Percentiles rank a stretch among this genome's conserved stretches.
Evolutionary conservation across 2,888 invertebrate genomes (phyloP).

Genomic region (Apodemia zela): DNA sequence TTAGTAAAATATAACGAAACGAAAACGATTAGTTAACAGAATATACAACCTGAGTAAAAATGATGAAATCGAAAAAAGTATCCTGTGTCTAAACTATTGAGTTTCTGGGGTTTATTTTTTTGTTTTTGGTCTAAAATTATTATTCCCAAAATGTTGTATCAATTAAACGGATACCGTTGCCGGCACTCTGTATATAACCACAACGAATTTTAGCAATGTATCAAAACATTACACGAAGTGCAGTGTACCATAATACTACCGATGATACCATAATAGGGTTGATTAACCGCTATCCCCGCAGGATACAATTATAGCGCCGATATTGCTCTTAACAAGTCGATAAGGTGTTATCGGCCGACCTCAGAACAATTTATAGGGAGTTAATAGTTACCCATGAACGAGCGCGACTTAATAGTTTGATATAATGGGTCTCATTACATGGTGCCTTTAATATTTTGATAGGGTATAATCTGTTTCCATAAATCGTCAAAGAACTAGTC

Average conservation of each 20-base stretch:
- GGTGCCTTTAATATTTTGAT: conserved; percentile 23
- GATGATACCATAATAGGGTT: conserved; percentile 48
- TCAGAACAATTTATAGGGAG: conserved; percentile 64
- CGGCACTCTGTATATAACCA: no score
- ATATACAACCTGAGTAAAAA: no score
- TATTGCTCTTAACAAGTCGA: conserved; percentile 68
- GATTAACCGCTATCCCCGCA: conserved; percentile 57
- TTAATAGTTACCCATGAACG: conserved; percentile 65
- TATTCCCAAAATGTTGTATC: no score
- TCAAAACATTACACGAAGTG: conserved; percentile 32
- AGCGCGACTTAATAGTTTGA: conserved; percentile 37
- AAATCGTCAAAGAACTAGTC: neutral
- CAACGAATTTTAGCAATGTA: conserved; percentile 28
- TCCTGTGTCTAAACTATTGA: no score
- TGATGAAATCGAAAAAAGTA: no score
- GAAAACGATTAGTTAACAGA: no score
- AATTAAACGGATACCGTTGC: no score
- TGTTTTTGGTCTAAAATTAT: no score
- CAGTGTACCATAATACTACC: conserved; percentile 26
- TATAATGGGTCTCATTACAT: conserved; percentile 34
- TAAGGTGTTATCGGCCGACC: conserved; percentile 68
- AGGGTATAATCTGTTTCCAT: neutral
- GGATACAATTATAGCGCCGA: conserved; percentile 64
- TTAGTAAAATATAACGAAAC: no score
- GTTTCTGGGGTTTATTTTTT: no score